Evolutionary conservation across 2,113 vertebrate genomes (phyloP), one percentile per base, ranked within the genome.

Genomic region (Sander vitreus): DNA sequence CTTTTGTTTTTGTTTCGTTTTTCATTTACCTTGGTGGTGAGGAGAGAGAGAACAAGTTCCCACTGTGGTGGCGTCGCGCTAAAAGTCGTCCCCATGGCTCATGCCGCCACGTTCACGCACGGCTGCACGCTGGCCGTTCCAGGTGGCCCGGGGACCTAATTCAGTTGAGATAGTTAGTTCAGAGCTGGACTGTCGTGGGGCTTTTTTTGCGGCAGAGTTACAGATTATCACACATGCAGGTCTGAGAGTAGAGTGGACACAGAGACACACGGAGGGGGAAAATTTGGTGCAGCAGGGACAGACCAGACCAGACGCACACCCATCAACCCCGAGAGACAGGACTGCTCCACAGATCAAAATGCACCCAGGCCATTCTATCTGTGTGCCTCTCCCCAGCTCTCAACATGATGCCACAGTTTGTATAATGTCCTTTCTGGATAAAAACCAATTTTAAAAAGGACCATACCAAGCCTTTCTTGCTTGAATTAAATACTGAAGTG

Each of bases 111-210:
- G 53, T 69, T 85, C 84, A 78, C 81, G 50, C 85, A 81, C 65
- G 77, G 83, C 72, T 67, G 76, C 90, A 65, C 80, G 75, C 81
- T 59, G 86, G 83, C 83, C 69, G 71, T 81, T 90, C 93, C 89
- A 76, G 88, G 80, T 67, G 90, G 85, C 89, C 78, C 43, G 72
- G 90, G 82, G 81, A 94, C 91, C 92, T 93, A 94, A 89, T 94
- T 94, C 93, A 94, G 93, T 94, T 93, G 92, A 93, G 88, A 95
- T 91, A 93, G 94, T 95, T 93, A 95, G 94, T 95, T 89, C 86
- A 92, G 81, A 89, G 88, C 86, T 84, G 91, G 88, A 84, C 78
- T 84, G 66, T 84, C 65, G 77, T 23, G 47, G 80, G 72, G 57
- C 47, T 67, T 30, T 25, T 25, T 72, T 73, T 82, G 70, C 76